Base-by-base conservation (phyloP, 2,888 invertebrate genomes). In the Terebella lapidaria region DNA sequence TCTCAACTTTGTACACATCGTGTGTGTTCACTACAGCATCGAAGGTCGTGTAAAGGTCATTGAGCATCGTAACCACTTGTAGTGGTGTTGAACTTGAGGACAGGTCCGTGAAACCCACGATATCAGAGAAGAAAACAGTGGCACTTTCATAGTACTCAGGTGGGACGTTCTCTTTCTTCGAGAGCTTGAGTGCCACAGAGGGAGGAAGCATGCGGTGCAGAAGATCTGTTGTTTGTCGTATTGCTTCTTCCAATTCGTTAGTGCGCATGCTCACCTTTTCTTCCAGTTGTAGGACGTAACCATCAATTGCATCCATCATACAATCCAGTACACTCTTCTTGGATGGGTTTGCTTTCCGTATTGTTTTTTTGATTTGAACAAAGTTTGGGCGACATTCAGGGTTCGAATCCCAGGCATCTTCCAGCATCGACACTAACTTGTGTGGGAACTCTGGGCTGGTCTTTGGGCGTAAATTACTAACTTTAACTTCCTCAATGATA, bases 221-320 rank as follows among this genome's bases (percentile, higher is more conserved):
- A 46, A 73, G 63, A 3, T 58, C 55, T 51, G 77, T 68, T 60
- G 75, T 66, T 24, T 67, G 68, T 10, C 61, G 54, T 27, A 67
- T 72, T 30, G 70, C 64, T 1, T 64, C 22, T 1, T 60, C 64
- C 28, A 74, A 57, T 45, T 76, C 75, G 0, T 58, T 55, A 3
- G 72, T 73, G 30, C 72, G 62, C 54, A 72, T 73, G 22, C 71
- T 61, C 25, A 76, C 68, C 51, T 70, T 70, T 5, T 72, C 74
- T 59, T 77, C 77, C 35, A 77, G 66, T 35, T 70, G 67, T 2
- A 53, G 28, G 3, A 73, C 70, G 63, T 78, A 77, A 27, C 68
- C 68, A 54, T 79, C 77, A 65, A 79, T 68, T 3, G 75, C 69
- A 20, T 73, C 71, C 69, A 79, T 75, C 71, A 79, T 76, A 42